phyloP scores from a whole-genome alignment of 1,140 invertebrate species.

The Hyphantria cunea region DNA sequence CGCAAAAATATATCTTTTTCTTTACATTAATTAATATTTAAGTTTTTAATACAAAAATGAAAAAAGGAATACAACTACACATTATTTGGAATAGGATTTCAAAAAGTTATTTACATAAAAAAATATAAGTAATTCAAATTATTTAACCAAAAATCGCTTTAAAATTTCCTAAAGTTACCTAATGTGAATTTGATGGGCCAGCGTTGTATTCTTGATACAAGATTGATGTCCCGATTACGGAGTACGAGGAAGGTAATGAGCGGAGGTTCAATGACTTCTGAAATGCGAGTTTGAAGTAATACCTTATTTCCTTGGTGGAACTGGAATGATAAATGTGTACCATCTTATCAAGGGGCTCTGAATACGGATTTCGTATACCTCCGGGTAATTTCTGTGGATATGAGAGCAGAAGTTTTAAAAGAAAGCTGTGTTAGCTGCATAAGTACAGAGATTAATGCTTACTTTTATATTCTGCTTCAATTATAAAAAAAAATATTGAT shows the following conservation, averaged over 20 bases:
- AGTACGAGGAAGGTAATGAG: conserved; percentile 6
- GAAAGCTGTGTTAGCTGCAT: too few relatives aligned
- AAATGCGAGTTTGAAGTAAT: conserved; percentile 8
- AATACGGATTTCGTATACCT: not conserved
- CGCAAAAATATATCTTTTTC: too few relatives aligned
- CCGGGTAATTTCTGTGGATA: not conserved
- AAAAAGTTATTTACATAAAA: too few relatives aligned
- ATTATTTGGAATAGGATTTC: too few relatives aligned
- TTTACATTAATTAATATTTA: too few relatives aligned
- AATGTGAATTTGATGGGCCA: conserved; percentile 24
- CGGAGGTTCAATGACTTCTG: conserved; percentile 17
- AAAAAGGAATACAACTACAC: too few relatives aligned
- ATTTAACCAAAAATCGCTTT: conserved; percentile 5
- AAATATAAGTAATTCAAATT: too few relatives aligned
- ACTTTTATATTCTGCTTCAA: too few relatives aligned
- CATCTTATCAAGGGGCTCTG: not conserved
- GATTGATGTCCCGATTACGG: conserved; percentile 20
- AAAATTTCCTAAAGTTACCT: conserved; percentile 15
- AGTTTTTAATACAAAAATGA: too few relatives aligned
- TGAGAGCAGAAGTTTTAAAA: too few relatives aligned
- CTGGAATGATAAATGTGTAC: conserved; percentile 2
- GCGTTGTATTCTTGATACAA: conserved; percentile 24
- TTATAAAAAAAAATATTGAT: too few relatives aligned
- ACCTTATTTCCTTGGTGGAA: conserved; percentile 5
- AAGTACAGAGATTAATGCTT: too few relatives aligned